Percentiles rank a stretch among this genome's conserved stretches.
Conservation (phyloP, 2,888 invertebrate genomes). For the Tenodera sinensis region DNA sequence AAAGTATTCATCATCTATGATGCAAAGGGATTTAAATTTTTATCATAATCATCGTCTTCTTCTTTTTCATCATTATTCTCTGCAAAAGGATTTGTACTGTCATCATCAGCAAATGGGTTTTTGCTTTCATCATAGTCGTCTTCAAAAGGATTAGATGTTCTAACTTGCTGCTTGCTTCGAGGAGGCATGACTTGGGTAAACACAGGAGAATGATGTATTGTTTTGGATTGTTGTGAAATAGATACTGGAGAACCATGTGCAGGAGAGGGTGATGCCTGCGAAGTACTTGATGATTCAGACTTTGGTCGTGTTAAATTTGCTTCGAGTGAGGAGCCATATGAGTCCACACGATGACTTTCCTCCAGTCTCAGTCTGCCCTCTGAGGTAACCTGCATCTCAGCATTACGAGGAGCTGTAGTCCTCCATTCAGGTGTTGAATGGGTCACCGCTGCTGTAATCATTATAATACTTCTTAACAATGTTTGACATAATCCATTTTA, state of each 20-base stretch:
- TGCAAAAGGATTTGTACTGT: conserved; percentile 40
- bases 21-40: conserved; percentile 70
- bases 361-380: conserved; percentile 53
- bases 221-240: conserved; percentile 36
- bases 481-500: no score
- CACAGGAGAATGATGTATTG: conserved; percentile 29
- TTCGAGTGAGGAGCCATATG: conserved; percentile 58
- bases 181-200: not conserved
- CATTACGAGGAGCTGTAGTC: not conserved
- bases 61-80: conserved; percentile 50
- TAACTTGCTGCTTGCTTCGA: conserved; percentile 40
- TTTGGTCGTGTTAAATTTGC: conserved; percentile 49
- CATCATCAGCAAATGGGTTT: conserved; percentile 65
- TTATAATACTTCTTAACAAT: not conserved
- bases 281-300: not conserved
- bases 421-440: not conserved
- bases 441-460: not conserved
- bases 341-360: conserved; percentile 43
- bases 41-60: conserved; percentile 61
- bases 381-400: not conserved
- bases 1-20: not conserved
- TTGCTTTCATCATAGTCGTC: conserved; percentile 70
- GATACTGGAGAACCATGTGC: not conserved
- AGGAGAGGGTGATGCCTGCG: not conserved
- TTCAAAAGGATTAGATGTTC: conserved; percentile 54